Evolutionary conservation across 2,797 vertebrate species (phyloP), one percentile per base, ranked within the genome.

Genomic region (Rhinophrynus dorsalis): DNA sequence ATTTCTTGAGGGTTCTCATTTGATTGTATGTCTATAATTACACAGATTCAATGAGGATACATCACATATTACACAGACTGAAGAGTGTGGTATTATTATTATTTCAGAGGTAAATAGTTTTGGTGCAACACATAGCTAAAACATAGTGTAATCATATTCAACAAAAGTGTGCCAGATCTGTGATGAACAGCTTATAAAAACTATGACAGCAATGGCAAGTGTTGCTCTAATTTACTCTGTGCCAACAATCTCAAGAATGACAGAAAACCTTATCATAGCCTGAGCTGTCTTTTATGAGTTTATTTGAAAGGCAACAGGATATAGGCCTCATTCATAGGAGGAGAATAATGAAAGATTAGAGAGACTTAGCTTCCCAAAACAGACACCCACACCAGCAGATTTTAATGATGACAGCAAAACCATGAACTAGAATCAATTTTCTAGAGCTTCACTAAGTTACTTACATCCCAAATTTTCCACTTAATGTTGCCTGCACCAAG

Each of bases 51-150:
- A 29, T 67, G 76, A 80, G 77, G 78, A 83, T 84, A 76, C 77
- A 80, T 88, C 84, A 84, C 58, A 3, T 83, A 54, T 85, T 85
- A 82, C 66, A 0, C 79, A 79, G 78, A 77, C 77, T 76, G 52
- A 76, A 82, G 71, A 1, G 3, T 47, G 66, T 20, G 75, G 79
- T 77, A 67, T 76, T 76, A 77, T 79, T 79, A 84, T 80, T 77
- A 65, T 84, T 81, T 78, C 62, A 24, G 71, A 74, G 75, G 76
- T 78, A 82, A 87, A 82, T 75, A 78, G 17, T 44, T 58, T 77
- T 9, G 77, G 70, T 74, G 35, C 56, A 79, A 65, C 12, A 9
- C 76, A 71, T 76, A 76, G 78, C 68, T 76, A 30, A 47, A 51
- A 3, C 40, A 60, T 72, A 79, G 77, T 33, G 66, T 74, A 70